phyloP scores from a whole-genome alignment of 2,888 invertebrate species.

The Bugula neritina region DNA sequence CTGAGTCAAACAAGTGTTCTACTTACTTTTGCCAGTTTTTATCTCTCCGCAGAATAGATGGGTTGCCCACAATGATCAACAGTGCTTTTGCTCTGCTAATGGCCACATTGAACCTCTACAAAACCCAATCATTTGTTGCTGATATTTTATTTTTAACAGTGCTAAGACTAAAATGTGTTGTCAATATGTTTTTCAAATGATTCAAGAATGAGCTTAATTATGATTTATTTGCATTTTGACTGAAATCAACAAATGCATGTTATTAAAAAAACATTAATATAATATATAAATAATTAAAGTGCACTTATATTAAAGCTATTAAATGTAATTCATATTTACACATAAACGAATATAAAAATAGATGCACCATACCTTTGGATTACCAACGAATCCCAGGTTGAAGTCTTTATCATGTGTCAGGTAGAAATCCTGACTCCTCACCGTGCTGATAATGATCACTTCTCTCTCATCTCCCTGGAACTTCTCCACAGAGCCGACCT shows the following conservation, averaged over 20 bases:
- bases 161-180: no score
- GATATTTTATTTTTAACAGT: not conserved
- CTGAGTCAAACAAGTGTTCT: no score
- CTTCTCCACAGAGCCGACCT: slow-evolving; percentile 46
- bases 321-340: no score
- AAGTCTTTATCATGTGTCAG: slow-evolving; percentile 38
- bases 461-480: slow-evolving; percentile 46
- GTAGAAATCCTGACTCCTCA: slow-evolving; percentile 41
- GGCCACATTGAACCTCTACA: slow-evolving; percentile 45
- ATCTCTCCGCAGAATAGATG: slow-evolving; percentile 38
- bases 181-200: no score
- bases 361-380: slow-evolving; percentile 41
- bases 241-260: no score
- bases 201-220: no score
- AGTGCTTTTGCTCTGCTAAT: slow-evolving; percentile 44
- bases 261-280: no score
- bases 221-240: no score
- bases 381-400: slow-evolving; percentile 43
- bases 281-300: no score
- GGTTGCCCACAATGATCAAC: slow-evolving; percentile 44
- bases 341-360: no score
- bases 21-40: slow-evolving; percentile 39
- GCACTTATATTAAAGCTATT: no score
- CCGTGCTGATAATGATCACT: slow-evolving; percentile 47
- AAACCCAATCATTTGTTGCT: not conserved